These are phyloP conservation scores for Tuta absoluta DNA, from an alignment of 2,888 invertebrate species.

Conservation along the genomic window DNA sequence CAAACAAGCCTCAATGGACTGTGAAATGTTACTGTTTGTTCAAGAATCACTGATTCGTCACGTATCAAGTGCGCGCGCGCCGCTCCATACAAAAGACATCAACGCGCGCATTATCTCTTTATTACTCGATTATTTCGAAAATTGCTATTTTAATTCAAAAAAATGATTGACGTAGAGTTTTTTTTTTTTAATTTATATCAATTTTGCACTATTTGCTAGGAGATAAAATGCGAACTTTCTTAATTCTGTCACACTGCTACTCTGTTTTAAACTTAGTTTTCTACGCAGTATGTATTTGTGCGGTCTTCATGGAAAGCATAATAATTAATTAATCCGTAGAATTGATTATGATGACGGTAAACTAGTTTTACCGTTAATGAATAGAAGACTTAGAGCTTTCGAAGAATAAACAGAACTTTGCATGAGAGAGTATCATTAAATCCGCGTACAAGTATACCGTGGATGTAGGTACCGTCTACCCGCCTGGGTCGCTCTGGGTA, in stretches of 20 bases:
- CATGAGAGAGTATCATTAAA: background rate
- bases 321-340: slow-evolving; percentile 4
- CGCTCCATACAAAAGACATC: slow-evolving; percentile 42
- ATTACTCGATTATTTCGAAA: background rate
- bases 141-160: background rate
- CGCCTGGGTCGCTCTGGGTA: too few species aligned
- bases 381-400: slow-evolving; percentile 19
- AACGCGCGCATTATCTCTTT: slow-evolving; percentile 38
- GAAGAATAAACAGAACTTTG: slow-evolving; percentile 13
- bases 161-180: too few species aligned
- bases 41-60: background rate
- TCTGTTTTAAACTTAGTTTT: background rate
- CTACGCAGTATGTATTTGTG: background rate
- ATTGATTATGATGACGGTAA: background rate
- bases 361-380: slow-evolving; percentile 16
- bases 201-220: too few species aligned
- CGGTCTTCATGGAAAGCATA: background rate
- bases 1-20: background rate
- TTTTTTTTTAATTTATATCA: background rate
- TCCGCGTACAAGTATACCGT: background rate
- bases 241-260: too few species aligned
- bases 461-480: too few species aligned
- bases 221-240: too few species aligned
- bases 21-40: background rate
- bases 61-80: slow-evolving; percentile 10